These are phyloP conservation scores for Tretioscincus oriximinensis DNA, from an alignment of 2,113 vertebrate genomes.

Conservation along the genomic window DNA sequence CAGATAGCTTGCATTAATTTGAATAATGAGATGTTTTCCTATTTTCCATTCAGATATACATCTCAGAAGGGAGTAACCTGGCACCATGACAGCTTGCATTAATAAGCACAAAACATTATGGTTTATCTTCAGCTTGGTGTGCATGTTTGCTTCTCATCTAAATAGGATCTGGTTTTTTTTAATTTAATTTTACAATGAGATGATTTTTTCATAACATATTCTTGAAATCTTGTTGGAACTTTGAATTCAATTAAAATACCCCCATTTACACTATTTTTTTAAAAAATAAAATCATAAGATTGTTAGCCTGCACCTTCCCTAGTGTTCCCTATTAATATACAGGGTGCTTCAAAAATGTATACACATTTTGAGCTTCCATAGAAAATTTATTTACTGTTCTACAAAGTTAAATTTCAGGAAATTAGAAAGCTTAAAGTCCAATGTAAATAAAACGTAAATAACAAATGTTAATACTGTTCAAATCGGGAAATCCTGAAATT, in stretches of 20 bases:
- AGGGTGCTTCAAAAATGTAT: too few species aligned
- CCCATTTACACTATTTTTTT: not conserved
- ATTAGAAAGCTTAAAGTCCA: too few species aligned
- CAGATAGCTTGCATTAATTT: slow-evolving; percentile 39
- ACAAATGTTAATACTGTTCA: too few species aligned
- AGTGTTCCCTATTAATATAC: too few species aligned
- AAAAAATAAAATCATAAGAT: not conserved
- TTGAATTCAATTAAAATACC: slow-evolving; percentile 21
- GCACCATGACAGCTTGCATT: slow-evolving; percentile 16
- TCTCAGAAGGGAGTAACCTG: not conserved
- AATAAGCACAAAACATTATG: slow-evolving; percentile 11
- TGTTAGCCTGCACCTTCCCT: not conserved
- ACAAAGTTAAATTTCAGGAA: too few species aligned
- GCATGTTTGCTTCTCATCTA: not conserved
- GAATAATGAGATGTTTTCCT: slow-evolving; percentile 28
- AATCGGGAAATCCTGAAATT: too few species aligned
- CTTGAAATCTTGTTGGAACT: slow-evolving; percentile 12
- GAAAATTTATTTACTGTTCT: too few species aligned
- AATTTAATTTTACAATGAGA: not conserved
- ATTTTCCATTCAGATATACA: slow-evolving; percentile 12
- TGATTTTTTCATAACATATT: not conserved
- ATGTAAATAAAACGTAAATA: too few species aligned
- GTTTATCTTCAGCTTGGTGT: slow-evolving; percentile 1
- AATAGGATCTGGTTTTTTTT: not conserved
- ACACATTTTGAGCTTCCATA: too few species aligned